A percentile compares a stretch with the other conserved stretches of the same genome.
phyloP scores from a whole-genome alignment of 1,140 invertebrate genomes.

The Metopolophium dirhodum region DNA sequence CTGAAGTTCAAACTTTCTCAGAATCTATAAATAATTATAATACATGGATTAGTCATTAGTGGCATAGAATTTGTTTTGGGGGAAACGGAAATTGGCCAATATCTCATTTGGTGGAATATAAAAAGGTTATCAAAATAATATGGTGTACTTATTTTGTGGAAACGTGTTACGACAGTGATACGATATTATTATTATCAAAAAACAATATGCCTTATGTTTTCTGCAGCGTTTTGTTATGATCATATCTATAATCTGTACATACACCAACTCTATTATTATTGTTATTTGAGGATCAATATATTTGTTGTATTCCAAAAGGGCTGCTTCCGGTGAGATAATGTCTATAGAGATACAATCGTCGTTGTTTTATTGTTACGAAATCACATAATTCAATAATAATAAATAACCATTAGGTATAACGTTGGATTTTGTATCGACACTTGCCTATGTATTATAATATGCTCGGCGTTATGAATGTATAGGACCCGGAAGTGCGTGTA shows the following conservation, averaged over 20 bases:
- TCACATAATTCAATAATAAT: background rate
- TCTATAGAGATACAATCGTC: background rate
- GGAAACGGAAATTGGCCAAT: too few species aligned
- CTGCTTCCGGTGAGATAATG: background rate
- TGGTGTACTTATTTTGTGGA: background rate
- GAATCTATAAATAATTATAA: background rate
- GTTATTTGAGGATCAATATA: background rate
- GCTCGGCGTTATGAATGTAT: background rate
- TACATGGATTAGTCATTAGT: background rate
- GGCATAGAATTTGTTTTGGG: too few species aligned
- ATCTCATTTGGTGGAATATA: background rate
- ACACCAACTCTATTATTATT: background rate
- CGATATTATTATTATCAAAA: background rate
- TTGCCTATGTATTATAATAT: slow-evolving; percentile 13
- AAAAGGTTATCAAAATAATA: background rate
- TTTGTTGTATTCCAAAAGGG: background rate
- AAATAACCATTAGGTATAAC: background rate
- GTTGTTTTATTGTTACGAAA: background rate
- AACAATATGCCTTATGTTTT: background rate
- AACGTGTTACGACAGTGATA: background rate
- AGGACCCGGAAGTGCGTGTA: background rate
- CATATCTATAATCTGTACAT: background rate
- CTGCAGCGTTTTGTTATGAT: background rate
- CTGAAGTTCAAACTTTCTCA: background rate
- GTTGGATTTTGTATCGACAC: background rate